phyloP scores from a whole-genome alignment of 1,140 invertebrate species.

The Bilobella aurantiaca region DNA sequence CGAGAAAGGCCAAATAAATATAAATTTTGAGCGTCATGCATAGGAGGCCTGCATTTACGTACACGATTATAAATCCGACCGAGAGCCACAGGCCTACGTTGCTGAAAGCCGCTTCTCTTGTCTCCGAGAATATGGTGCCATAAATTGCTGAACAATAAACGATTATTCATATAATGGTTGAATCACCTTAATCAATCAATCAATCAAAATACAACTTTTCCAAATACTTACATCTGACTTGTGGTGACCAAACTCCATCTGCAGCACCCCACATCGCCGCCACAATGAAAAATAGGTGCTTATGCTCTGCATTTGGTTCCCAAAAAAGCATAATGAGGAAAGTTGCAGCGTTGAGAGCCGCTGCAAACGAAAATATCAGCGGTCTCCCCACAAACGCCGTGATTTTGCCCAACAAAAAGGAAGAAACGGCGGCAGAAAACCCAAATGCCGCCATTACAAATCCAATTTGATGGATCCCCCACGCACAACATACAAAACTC shows the following conservation, averaged over 20 bases:
- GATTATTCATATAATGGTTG: too few relatives aligned
- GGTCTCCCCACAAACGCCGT: slow-evolving; percentile 84
- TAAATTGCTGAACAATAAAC: background rate
- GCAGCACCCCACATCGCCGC: slow-evolving; percentile 70
- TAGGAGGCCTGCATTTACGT: background rate
- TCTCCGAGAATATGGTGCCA: background rate
- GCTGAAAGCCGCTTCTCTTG: slow-evolving; percentile 4
- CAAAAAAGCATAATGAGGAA: slow-evolving; percentile 56
- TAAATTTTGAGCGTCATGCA: slow-evolving; percentile 1
- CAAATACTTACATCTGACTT: background rate
- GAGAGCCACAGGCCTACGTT: background rate
- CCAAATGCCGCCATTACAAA: slow-evolving; percentile 94
- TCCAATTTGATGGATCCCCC: slow-evolving; percentile 80
- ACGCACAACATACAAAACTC: slow-evolving; percentile 59
- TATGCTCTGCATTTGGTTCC: slow-evolving; percentile 63
- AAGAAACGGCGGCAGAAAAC: slow-evolving; percentile 71
- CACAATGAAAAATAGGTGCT: slow-evolving; percentile 77
- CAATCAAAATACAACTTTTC: too few relatives aligned
- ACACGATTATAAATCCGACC: background rate
- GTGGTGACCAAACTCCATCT: slow-evolving; percentile 43
- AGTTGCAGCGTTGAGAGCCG: slow-evolving; percentile 56
- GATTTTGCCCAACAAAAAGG: slow-evolving; percentile 73
- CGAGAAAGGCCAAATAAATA: background rate
- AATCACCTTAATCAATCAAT: too few relatives aligned
- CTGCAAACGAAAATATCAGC: slow-evolving; percentile 65